These are phyloP conservation scores for Siniperca scherzeri DNA, from an alignment of 2,797 vertebrate species.

Conservation along the genomic window DNA sequence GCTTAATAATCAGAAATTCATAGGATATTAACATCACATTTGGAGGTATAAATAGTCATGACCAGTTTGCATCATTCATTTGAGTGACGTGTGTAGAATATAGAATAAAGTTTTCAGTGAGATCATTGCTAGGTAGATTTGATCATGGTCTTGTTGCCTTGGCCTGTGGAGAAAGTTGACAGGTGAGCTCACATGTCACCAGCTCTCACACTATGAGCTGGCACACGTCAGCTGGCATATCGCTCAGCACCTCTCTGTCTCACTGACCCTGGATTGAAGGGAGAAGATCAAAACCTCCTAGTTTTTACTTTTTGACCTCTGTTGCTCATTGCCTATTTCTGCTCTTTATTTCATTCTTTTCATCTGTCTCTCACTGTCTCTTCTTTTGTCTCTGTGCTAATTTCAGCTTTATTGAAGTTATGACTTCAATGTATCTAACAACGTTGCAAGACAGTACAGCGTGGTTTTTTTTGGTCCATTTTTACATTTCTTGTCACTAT, in stretches of 20 bases:
- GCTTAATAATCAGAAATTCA: neutral
- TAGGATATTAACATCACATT: neutral
- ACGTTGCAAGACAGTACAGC: neutral
- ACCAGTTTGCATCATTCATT: slow-evolving; percentile 33
- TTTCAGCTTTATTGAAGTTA: slow-evolving; percentile 1
- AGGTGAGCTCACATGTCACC: slow-evolving; percentile 57
- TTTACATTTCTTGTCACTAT: neutral
- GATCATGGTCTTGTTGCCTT: neutral
- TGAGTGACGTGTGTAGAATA: neutral
- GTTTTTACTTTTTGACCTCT: slow-evolving; percentile 2
- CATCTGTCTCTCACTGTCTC: neutral
- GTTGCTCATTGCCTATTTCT: neutral
- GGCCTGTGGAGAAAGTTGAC: slow-evolving; percentile 49
- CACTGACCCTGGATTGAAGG: too few species aligned
- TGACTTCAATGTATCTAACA: neutral
- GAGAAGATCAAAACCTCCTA: too few species aligned
- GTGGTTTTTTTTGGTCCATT: neutral
- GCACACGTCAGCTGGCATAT: slow-evolving; percentile 47
- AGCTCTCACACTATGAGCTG: slow-evolving; percentile 54
- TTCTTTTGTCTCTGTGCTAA: neutral
- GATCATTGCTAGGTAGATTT: slow-evolving; percentile 7
- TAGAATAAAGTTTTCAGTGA: neutral
- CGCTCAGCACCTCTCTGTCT: slow-evolving; percentile 48
- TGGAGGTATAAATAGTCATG: neutral
- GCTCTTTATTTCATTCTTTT: neutral